Percentiles rank a stretch among this genome's conserved stretches.
These are phyloP conservation scores for Flexamia atlantica DNA, from an alignment of 2,888 invertebrate species.

Conservation along the genomic window DNA sequence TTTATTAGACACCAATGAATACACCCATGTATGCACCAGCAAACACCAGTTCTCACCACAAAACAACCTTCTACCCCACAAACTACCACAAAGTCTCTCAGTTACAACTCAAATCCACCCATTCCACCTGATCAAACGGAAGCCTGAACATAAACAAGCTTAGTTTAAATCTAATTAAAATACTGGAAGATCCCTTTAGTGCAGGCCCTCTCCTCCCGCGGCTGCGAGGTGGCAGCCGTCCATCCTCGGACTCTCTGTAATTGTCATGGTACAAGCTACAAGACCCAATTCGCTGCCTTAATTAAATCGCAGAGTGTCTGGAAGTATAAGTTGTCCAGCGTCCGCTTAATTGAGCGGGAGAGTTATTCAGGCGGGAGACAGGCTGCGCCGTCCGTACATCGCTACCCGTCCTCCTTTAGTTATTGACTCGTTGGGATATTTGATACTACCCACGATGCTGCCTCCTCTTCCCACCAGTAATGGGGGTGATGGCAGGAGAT, in stretches of 20 bases:
- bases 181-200: background rate
- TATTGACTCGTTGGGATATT: constrained; percentile 31
- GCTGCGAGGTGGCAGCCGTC: constrained; percentile 7
- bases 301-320: constrained; percentile 53
- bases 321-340: constrained; percentile 49
- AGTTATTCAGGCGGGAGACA: background rate
- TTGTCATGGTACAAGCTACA: constrained; percentile 49
- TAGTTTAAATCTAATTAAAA: background rate
- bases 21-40: too few species aligned
- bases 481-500: too few species aligned
- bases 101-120: too few species aligned
- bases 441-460: constrained; percentile 23
- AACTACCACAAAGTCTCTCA: too few species aligned
- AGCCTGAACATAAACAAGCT: background rate
- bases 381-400: constrained; percentile 1
- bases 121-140: too few species aligned
- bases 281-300: constrained; percentile 49
- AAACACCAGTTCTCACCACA: too few species aligned
- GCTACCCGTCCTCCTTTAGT: constrained; percentile 25
- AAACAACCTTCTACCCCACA: too few species aligned
- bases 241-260: constrained; percentile 39
- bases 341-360: constrained; percentile 45
- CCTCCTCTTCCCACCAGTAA: background rate
- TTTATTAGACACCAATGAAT: too few species aligned
- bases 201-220: background rate